Evolutionary conservation across 2,888 invertebrate species (phyloP).

Genomic region (Fragum sueziense): DNA sequence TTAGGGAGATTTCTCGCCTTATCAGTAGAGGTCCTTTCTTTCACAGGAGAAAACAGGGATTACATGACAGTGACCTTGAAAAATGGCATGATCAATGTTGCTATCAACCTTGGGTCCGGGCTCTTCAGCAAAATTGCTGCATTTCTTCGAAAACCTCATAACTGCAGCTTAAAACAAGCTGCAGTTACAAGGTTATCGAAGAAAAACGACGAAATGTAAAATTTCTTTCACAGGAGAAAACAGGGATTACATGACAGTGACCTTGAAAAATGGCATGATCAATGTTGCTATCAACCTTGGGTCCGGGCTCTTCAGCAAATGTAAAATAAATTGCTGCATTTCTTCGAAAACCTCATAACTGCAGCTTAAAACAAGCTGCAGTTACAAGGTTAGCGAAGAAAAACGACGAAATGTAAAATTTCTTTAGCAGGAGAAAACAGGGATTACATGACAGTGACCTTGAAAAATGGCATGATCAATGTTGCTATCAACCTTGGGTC

Average conservation of each 20-base stretch:
- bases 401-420: too few species aligned
- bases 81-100: conserved; percentile 93
- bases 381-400: too few species aligned
- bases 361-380: too few species aligned
- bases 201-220: too few species aligned
- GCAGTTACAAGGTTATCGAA: too few species aligned
- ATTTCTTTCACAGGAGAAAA: conserved; percentile 85
- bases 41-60: conserved; percentile 88
- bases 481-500: conserved; percentile 93
- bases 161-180: too few species aligned
- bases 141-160: too few species aligned
- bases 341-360: too few species aligned
- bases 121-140: conserved; percentile 84
- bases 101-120: conserved; percentile 91
- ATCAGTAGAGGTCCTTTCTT: too few species aligned
- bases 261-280: conserved; percentile 93
- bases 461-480: conserved; percentile 94
- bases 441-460: conserved; percentile 93
- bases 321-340: too few species aligned
- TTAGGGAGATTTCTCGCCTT: too few species aligned
- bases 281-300: conserved; percentile 94
- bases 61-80: conserved; percentile 94
- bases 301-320: conserved; percentile 78
- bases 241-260: conserved; percentile 94
- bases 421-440: conserved; percentile 86